phyloP scores from a whole-genome alignment of 2,113 vertebrate genomes.

The Pardalotus punctatus region DNA sequence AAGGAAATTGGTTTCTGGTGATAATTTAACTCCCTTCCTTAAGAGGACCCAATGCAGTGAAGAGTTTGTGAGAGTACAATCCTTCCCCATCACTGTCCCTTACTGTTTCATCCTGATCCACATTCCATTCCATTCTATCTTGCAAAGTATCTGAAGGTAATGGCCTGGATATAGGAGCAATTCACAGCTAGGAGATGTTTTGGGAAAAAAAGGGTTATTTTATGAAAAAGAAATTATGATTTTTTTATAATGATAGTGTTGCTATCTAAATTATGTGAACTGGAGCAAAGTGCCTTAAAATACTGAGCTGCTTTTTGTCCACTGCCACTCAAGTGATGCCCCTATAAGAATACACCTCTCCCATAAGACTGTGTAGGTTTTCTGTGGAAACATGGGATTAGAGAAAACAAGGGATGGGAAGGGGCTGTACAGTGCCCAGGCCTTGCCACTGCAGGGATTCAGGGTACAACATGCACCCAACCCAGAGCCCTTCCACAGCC shows the following conservation, averaged over 20 bases:
- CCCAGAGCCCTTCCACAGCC: neutral
- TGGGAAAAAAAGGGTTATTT: neutral
- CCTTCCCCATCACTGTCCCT: neutral
- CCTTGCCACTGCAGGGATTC: neutral
- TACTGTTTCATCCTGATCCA: neutral
- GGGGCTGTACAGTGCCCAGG: neutral
- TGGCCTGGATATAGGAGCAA: neutral
- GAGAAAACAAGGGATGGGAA: neutral
- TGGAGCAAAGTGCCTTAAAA: neutral
- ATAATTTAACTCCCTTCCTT: neutral
- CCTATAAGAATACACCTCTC: neutral
- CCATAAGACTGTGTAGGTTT: accelerated
- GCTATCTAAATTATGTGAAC: neutral
- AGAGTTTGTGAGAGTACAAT: neutral
- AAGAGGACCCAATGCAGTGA: accelerated
- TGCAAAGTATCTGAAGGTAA: neutral
- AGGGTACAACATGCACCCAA: accelerated
- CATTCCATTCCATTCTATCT: neutral
- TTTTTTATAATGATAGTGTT: neutral
- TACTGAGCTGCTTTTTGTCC: neutral
- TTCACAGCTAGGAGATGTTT: neutral
- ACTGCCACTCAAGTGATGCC: neutral
- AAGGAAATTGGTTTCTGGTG: neutral
- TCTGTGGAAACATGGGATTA: neutral
- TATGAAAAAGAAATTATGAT: neutral